Evolutionary conservation across 2,113 vertebrate genomes (phyloP).

Genomic region (Leucopsar rothschildi): DNA sequence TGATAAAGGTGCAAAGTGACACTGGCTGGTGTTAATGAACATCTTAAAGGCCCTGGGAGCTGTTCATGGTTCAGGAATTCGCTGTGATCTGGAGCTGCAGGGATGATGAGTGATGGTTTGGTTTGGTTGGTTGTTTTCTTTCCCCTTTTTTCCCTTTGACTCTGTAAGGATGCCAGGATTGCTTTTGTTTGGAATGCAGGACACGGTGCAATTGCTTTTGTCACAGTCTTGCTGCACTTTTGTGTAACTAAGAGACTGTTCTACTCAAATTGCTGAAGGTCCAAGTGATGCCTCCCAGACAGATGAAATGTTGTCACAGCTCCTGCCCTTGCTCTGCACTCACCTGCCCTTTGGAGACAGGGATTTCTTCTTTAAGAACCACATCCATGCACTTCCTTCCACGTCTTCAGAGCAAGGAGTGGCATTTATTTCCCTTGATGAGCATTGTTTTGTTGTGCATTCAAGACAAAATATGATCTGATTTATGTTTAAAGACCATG

Average conservation of each 20-base stretch:
- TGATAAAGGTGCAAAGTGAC: background rate
- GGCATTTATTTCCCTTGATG: background rate
- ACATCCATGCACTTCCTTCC: background rate
- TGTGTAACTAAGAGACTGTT: background rate
- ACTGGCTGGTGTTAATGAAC: background rate
- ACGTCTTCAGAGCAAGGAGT: background rate
- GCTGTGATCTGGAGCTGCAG: background rate
- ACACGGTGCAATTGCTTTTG: background rate
- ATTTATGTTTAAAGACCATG: background rate
- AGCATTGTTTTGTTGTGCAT: background rate
- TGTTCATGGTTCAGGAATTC: background rate
- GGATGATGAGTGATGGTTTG: background rate
- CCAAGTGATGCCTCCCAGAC: background rate
- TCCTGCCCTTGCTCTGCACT: background rate
- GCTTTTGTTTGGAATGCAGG: background rate
- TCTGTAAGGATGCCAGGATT: background rate
- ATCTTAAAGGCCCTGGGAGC: background rate
- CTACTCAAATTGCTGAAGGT: background rate
- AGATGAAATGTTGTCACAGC: background rate
- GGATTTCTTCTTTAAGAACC: background rate
- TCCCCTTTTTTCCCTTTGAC: accelerated
- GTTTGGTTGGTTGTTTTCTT: background rate
- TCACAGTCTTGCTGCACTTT: background rate
- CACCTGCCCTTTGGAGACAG: background rate
- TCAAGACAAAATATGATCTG: background rate